phyloP scores from a whole-genome alignment of 1,140 invertebrate species.

The Drosophila ohnishii region DNA sequence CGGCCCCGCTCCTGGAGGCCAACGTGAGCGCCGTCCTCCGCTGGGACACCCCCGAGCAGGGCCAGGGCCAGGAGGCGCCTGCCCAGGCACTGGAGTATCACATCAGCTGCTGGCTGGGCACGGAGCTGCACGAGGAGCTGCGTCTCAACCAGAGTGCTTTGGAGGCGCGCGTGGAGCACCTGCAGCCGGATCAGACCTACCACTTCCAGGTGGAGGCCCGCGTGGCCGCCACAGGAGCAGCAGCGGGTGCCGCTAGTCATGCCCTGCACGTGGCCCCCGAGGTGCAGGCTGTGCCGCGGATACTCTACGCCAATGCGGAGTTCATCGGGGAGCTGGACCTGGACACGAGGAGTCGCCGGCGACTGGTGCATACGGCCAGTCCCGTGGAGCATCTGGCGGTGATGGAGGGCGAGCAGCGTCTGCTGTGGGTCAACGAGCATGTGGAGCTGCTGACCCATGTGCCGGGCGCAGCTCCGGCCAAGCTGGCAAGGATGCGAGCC shows the following conservation, averaged over 20 bases:
- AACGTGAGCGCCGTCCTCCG: conserved; percentile 85
- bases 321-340: conserved; percentile 89
- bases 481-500: conserved; percentile 88
- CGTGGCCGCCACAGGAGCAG: conserved; percentile 86
- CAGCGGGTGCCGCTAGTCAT: conserved; percentile 85
- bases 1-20: conserved; percentile 53
- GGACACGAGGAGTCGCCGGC: conserved; percentile 85
- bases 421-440: conserved; percentile 93
- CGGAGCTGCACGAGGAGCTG: conserved; percentile 52
- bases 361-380: conserved; percentile 69
- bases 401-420: conserved; percentile 87
- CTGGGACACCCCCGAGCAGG: conserved; percentile 91
- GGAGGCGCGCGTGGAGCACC: conserved; percentile 52
- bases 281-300: conserved; percentile 89
- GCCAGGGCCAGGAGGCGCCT: conserved; percentile 11
- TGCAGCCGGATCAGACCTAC: conserved; percentile 86
- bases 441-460: conserved; percentile 89
- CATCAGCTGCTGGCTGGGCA: conserved; percentile 68
- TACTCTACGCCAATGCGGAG: conserved; percentile 89
- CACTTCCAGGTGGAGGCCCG: conserved; percentile 89
- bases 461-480: conserved; percentile 84
- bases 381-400: conserved; percentile 86
- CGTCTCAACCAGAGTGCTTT: conserved; percentile 58
- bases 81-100: conserved; percentile 56
- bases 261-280: conserved; percentile 83